phyloP scores from a whole-genome alignment of 2,113 vertebrate genomes.

The Myotis lucifugus region DNA sequence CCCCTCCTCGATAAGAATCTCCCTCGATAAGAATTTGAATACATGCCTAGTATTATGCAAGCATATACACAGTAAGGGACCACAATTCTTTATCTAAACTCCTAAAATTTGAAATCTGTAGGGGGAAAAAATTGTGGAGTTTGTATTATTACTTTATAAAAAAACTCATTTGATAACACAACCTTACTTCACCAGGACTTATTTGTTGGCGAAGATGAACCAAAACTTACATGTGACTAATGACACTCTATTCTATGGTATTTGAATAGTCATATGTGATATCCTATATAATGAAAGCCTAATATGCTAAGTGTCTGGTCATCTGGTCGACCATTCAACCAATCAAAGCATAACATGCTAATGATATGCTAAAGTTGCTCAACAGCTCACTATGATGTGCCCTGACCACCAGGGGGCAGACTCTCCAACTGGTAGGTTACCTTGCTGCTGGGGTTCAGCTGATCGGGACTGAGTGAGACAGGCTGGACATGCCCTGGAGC shows the following conservation, averaged over 20 bases:
- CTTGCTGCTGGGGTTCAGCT: too few species aligned
- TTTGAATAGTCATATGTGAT: background rate
- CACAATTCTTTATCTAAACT: accelerated
- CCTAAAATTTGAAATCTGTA: background rate
- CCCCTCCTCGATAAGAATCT: background rate
- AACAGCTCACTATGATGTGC: too few species aligned
- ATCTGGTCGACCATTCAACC: too few species aligned
- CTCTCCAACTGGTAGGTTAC: too few species aligned
- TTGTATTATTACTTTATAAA: background rate
- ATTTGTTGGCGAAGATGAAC: background rate
- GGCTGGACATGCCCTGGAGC: too few species aligned
- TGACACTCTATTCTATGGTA: background rate
- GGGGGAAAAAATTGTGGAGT: background rate
- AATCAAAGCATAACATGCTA: too few species aligned
- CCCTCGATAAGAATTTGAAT: background rate
- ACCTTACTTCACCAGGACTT: background rate
- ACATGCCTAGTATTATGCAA: background rate
- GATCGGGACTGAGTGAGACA: too few species aligned
- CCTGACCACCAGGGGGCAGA: too few species aligned
- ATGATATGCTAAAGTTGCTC: too few species aligned
- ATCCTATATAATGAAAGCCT: background rate
- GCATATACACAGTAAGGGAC: background rate
- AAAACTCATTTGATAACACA: background rate
- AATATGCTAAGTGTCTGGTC: too few species aligned
- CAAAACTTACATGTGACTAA: background rate